Base-by-base conservation (phyloP, 2,888 invertebrate genomes). In the Eilema caniola region DNA sequence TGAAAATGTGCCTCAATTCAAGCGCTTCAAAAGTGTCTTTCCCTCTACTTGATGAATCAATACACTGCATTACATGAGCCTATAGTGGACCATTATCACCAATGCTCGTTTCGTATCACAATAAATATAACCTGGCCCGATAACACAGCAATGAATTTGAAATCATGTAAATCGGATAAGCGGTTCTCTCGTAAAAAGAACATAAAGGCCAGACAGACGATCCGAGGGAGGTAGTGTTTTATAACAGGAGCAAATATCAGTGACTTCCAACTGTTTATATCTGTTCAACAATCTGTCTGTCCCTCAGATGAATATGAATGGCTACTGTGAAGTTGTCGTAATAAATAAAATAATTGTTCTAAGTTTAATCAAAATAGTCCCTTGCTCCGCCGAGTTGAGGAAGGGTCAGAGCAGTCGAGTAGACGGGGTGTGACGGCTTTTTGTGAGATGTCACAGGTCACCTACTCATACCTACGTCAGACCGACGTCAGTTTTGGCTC, bases 71-170 rank as follows among this genome's bases (percentile, higher is more conserved):
- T 12, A 11, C 33, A 2, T 37, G 12, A 11, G 33, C 11, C 11
- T 37, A 37, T 37, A 12, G 33, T 37, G 12, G 12, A 37, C 5
- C 14, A 37, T 37, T 62, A 37, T 37, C 20, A 53, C n/a, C n/a
- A 10, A 8, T 53, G 53, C 53, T 53, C n/a, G 53, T 53, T 53
- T 53, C 20, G 20, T 53, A 53, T 41, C n/a, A 53, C 20, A n/a
- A 53, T 53, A 53, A 53, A n/a, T 53, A 53, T 53, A 53, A 53
- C 53, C 53, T n/a, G 53, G n/a, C 53, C n/a, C 53, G 53, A 53
- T 53, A 53, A n/a, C 53, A 53, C 8, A n/a, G 53, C 53, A 20
- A 53, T 53, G 53, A 53, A n/a, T 53, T 53, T 53, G 8, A 53
- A 53, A n/a, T 53, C n/a, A 53, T 53, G 53, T n/a, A 53, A 53